These are phyloP conservation scores for Stegodyphus dumicola DNA, from an alignment of 1,140 invertebrate genomes.

Conservation along the genomic window DNA sequence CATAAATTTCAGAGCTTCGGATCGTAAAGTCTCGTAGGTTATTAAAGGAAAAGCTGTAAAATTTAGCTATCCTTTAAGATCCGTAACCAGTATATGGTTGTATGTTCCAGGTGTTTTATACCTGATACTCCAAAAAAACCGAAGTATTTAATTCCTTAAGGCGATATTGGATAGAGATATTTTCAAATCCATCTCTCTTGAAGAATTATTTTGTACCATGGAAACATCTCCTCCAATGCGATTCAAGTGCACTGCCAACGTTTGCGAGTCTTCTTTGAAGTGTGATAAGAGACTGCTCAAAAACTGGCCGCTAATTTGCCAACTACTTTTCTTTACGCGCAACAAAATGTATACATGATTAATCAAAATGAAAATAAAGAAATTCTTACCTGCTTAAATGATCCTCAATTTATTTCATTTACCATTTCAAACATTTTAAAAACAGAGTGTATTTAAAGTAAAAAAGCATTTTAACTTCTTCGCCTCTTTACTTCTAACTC, in stretches of 20 bases:
- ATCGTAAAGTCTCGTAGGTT: not conserved
- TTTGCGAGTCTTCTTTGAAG: not conserved
- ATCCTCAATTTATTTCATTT: too few species aligned
- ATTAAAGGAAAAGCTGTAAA: not conserved
- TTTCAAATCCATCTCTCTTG: not conserved
- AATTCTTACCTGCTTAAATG: too few species aligned
- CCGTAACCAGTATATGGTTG: conserved; percentile 7
- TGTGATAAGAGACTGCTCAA: conserved; percentile 26
- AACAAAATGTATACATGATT: too few species aligned
- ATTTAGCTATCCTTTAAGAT: not conserved
- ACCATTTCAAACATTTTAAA: too few species aligned
- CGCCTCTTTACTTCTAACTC: too few species aligned
- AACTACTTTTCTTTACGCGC: not conserved
- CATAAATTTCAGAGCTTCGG: not conserved
- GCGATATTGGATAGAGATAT: not conserved
- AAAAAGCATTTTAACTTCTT: too few species aligned
- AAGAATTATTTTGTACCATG: conserved; percentile 30
- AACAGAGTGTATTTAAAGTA: too few species aligned
- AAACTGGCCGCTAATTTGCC: not conserved
- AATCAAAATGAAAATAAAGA: too few species aligned
- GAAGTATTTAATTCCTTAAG: not conserved
- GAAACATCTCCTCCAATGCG: not conserved
- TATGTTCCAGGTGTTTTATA: conserved; percentile 27
- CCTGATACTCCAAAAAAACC: conserved; percentile 3
- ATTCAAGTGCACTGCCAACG: conserved; percentile 11